Conservation (phyloP, 1,140 invertebrate genomes). For the Drosophila lacteicornis region DNA sequence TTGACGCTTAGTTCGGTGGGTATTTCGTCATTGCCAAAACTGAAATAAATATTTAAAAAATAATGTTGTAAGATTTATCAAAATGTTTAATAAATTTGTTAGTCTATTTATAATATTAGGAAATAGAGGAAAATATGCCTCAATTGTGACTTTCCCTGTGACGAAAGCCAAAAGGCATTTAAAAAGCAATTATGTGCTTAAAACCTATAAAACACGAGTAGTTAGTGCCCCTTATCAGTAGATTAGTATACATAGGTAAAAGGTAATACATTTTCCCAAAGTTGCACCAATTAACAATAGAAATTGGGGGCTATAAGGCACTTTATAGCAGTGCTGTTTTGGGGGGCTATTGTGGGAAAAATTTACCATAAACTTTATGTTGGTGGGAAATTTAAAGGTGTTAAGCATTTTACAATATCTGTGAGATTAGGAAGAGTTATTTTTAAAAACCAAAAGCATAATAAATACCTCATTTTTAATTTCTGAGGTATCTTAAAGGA, state of each 20-base stretch:
- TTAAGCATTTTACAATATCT: not conserved
- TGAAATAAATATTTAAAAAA: not conserved
- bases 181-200: not conserved
- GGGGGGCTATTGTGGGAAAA: constrained; percentile 7
- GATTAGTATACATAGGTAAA: not conserved
- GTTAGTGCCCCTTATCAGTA: not conserved
- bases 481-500: not conserved
- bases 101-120: too few relatives aligned
- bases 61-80: too few relatives aligned
- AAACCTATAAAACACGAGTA: not conserved
- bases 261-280: not conserved
- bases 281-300: not conserved
- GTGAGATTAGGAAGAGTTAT: not conserved
- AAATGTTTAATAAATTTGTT: too few relatives aligned
- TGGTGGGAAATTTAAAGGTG: constrained; percentile 2
- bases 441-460: too few relatives aligned
- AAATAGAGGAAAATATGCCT: not conserved
- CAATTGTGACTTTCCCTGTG: not conserved
- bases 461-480: not conserved
- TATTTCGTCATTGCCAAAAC: constrained; percentile 57
- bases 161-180: not conserved
- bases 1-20: constrained; percentile 85
- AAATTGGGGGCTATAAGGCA: not conserved
- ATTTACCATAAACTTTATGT: constrained; percentile 15
- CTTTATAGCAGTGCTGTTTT: not conserved